Conservation (phyloP, 2,888 invertebrate genomes). For the Ichneumoninae sp. region DNA sequence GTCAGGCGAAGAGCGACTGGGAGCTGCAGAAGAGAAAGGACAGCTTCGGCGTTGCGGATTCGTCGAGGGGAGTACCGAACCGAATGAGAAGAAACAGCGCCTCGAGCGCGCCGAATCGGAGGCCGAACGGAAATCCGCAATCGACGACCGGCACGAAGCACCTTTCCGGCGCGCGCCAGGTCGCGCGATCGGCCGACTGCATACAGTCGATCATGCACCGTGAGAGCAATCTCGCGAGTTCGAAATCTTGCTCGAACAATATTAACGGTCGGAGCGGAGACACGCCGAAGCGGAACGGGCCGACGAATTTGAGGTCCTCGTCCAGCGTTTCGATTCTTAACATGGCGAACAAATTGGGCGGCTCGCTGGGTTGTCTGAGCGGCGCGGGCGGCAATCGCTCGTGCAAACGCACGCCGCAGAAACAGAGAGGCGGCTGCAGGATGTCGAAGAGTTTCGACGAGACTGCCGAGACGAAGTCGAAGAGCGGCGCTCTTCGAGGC, state of each 20-base stretch:
- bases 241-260: slow-evolving; percentile 46
- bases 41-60: slow-evolving; percentile 58
- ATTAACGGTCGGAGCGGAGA: slow-evolving; percentile 60
- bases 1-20: slow-evolving; percentile 78
- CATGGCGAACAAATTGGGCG: slow-evolving; percentile 72
- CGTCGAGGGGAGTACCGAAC: slow-evolving; percentile 37
- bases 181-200: slow-evolving; percentile 77
- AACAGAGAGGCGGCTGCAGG: slow-evolving; percentile 32
- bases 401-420: slow-evolving; percentile 48
- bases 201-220: slow-evolving; percentile 75
- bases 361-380: slow-evolving; percentile 72
- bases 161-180: slow-evolving; percentile 59
- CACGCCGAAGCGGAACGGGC: slow-evolving; percentile 38
- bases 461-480: slow-evolving; percentile 28
- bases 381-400: slow-evolving; percentile 62
- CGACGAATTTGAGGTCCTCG: slow-evolving; percentile 49
- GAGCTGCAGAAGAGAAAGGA: slow-evolving; percentile 70
- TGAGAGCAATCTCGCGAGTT: slow-evolving; percentile 32
- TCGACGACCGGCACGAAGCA: slow-evolving; percentile 61
- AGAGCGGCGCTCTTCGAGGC: slow-evolving; percentile 23
- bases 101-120: slow-evolving; percentile 65
- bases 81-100: slow-evolving; percentile 70
- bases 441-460: slow-evolving; percentile 63
- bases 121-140: slow-evolving; percentile 66
- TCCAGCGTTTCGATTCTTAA: slow-evolving; percentile 67